Evolutionary conservation across 2,888 invertebrate species (phyloP).

Genomic region (Baronia brevicornis): DNA sequence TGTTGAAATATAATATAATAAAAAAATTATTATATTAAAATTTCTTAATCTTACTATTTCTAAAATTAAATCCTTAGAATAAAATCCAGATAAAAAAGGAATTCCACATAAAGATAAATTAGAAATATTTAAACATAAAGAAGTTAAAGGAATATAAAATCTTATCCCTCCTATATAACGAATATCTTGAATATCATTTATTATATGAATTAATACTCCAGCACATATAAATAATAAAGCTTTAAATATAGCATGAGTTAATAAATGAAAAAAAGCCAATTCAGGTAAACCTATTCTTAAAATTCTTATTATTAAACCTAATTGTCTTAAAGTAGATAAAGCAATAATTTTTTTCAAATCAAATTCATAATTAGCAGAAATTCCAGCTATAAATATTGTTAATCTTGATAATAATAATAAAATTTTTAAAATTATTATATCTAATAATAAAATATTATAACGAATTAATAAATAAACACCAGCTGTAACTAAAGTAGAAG

Average conservation of each 20-base stretch:
- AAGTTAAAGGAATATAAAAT: constrained; percentile 66
- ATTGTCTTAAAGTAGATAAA: constrained; percentile 83
- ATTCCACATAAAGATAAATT: constrained; percentile 78
- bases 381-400: constrained; percentile 77
- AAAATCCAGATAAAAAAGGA: constrained; percentile 80
- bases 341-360: constrained; percentile 88
- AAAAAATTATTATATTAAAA: constrained; percentile 71
- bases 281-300: constrained; percentile 70
- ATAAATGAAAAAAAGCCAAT: constrained; percentile 82
- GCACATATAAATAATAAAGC: constrained; percentile 84
- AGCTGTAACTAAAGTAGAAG: constrained; percentile 86
- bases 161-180: constrained; percentile 74
- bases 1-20: constrained; percentile 73
- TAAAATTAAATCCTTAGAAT: constrained; percentile 79
- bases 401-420: constrained; percentile 73
- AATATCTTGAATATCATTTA: constrained; percentile 80
- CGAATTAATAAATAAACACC: constrained; percentile 85
- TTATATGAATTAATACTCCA: constrained; percentile 80
- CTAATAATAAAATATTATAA: constrained; percentile 70
- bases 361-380: constrained; percentile 78
- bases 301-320: constrained; percentile 82
- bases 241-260: constrained; percentile 85
- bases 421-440: constrained; percentile 52
- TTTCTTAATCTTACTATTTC: constrained; percentile 68
- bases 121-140: constrained; percentile 72